These are phyloP conservation scores for Craniophora ligustri DNA, from an alignment of 2,888 invertebrate species.

Conservation along the genomic window DNA sequence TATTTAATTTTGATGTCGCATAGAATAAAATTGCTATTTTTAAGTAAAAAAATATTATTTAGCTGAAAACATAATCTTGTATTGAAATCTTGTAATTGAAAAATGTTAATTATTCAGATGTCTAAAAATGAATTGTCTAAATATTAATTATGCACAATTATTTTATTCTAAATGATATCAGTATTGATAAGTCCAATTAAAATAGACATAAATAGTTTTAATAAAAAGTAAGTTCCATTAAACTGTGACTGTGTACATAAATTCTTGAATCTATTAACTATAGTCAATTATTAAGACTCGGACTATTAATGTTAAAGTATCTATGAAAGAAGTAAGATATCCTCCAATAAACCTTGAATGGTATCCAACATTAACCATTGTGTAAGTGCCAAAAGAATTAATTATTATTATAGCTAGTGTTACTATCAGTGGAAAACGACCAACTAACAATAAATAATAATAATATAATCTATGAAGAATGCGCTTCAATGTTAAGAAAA, in stretches of 20 bases:
- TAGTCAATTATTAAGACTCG: neutral
- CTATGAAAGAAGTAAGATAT: neutral
- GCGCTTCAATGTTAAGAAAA: too few relatives aligned
- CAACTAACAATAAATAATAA: too few relatives aligned
- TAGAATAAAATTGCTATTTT: neutral
- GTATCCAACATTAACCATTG: conserved; percentile 33
- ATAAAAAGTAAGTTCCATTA: too few relatives aligned
- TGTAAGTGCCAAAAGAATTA: conserved; percentile 37
- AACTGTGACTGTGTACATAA: too few relatives aligned
- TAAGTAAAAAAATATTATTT: neutral
- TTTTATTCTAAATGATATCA: too few relatives aligned
- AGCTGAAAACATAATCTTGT: neutral
- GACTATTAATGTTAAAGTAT: neutral
- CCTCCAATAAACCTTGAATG: conserved; percentile 18
- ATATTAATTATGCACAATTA: too few relatives aligned
- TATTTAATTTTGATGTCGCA: conserved; percentile 27
- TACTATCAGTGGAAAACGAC: neutral
- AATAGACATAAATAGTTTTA: too few relatives aligned
- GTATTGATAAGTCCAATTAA: too few relatives aligned
- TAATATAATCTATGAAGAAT: too few relatives aligned
- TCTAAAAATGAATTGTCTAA: too few relatives aligned
- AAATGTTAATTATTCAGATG: too few relatives aligned
- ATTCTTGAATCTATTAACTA: neutral
- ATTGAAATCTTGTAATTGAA: too few relatives aligned
- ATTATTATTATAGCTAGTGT: conserved; percentile 11